phyloP scores from a whole-genome alignment of 2,888 invertebrate species.

The Steinernema carpocapsae region DNA sequence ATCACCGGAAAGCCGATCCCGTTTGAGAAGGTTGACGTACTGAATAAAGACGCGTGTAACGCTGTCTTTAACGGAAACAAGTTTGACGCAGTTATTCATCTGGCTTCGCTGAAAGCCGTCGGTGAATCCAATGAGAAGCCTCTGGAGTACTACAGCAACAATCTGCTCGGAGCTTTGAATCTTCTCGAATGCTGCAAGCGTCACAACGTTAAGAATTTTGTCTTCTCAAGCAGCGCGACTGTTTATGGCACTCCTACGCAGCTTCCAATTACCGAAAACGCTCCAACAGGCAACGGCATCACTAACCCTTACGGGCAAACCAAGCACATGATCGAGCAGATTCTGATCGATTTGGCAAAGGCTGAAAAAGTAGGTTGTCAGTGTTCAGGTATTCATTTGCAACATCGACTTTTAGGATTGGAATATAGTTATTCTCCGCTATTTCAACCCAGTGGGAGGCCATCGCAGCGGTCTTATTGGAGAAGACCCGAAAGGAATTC shows the following conservation, averaged over 20 bases:
- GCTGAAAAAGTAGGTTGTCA: slow-evolving; percentile 83
- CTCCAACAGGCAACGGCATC: slow-evolving; percentile 80
- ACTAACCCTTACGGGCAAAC: slow-evolving; percentile 94
- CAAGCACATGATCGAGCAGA: slow-evolving; percentile 95
- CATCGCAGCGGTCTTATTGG: slow-evolving; percentile 86
- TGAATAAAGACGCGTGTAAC: not conserved
- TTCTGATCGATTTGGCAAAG: slow-evolving; percentile 81
- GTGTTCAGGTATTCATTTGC: too few species aligned
- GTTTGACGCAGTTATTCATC: slow-evolving; percentile 92
- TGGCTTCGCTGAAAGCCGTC: slow-evolving; percentile 93
- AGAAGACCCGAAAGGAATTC: slow-evolving; percentile 91
- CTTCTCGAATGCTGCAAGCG: slow-evolving; percentile 87
- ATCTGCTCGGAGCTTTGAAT: slow-evolving; percentile 88
- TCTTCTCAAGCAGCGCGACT: slow-evolving; percentile 87
- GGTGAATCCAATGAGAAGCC: slow-evolving; percentile 93
- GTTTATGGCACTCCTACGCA: slow-evolving; percentile 89
- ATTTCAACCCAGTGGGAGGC: slow-evolving; percentile 95
- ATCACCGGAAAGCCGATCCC: slow-evolving; percentile 77
- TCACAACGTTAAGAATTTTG: slow-evolving; percentile 81
- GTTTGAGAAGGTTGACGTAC: not conserved
- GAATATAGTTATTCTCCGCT: slow-evolving; percentile 88
- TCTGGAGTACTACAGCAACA: slow-evolving; percentile 89
- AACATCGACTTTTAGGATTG: slow-evolving; percentile 76
- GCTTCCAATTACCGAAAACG: slow-evolving; percentile 85
- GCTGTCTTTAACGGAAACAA: slow-evolving; percentile 72